Evolutionary conservation across 2,113 vertebrate species (phyloP), one percentile per base, ranked within the genome.

Genomic region (Pseudopipra pipra): DNA sequence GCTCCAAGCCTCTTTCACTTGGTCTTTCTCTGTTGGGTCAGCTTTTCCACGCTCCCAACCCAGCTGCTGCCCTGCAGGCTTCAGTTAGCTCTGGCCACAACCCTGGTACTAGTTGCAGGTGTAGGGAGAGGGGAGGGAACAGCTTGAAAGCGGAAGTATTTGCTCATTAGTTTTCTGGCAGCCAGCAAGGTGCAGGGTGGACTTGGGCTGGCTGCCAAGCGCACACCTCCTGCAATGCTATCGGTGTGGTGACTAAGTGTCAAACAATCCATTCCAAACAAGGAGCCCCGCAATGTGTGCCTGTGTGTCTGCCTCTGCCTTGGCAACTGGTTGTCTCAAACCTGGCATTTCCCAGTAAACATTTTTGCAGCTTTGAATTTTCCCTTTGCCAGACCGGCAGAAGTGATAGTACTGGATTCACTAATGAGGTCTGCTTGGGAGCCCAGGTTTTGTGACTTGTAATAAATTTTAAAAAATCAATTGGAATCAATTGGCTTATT

Each of bases 121-220:
- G 39, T 14, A 23, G 35, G 58, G 35, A 77, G 75, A 87, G 74
- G 92, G 95, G 76, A 93, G 86, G 93, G 95, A 79, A 73, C 70
- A 62, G 47, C 23, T 39, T 54, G 85, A 9, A 92, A 83, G 87
- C 23, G 76, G 96, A 97, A 96, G 67, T 84, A 14, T 93, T 94
- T 82, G 68, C 67, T 95, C 77, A 12, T 54, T 87, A 51, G 17
- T 49, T 89, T 84, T 92, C 70, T 94, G 67, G 80, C 91, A 54
- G 8, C 4, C 68, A 49, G 72, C 22, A 15, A 81, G 22, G 68
- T 30, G 39, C 55, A 43, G 76, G 72, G 72, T 65, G 90, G 85
- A 67, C 37, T 74, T 1, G 2, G 83, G 80, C 89, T 49, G 84
- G 52, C 65, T 56, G 88, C 93, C 90, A 72, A 75, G 49, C 1